Evolutionary conservation across 2,888 invertebrate species (phyloP), one percentile per base, ranked within the genome.

Genomic region (Philopedon plagiatum): DNA sequence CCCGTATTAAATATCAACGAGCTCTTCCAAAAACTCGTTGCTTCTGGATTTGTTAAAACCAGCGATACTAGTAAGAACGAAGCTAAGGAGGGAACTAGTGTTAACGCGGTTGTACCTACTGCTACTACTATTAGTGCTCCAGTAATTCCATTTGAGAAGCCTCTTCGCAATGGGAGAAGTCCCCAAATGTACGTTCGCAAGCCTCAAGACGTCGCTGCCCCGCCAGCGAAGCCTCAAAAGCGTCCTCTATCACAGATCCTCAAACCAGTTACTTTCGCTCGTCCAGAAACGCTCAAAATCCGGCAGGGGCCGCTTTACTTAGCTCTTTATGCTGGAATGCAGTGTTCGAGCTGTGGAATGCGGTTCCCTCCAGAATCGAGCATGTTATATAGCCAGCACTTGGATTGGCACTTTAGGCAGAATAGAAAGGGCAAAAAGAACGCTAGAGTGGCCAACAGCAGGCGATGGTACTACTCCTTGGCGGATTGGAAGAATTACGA

Each of bases 331-430:
- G 91, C 92, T 67, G 98, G 98, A 44, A 94, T 97, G 90, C 98
- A 98, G 83, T 99, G 99, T 87, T 94, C 95, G 76, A 95, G 96
- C 61, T 99, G 99, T 86, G 99, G 99, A 32, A 91, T 96, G 73
- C 90, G 98, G 51, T 98, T 99, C 86, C 93, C 95, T 11, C 93
- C 95, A 0, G 95, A 96, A 85, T 93, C 94, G 82, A 95, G 94
- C 7, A 93, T 93, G 77, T 91, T 94, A 75, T 99, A 98, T 86
- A 94, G 93, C 80, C 95, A 96, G 83, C 99, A 99, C 87, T 89
- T 99, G 72, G 99, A 99, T 87, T 99, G 99, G 98, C 99, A 99
- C 87, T 99, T 99, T 87, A 87, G 97, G 0, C 95, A 96, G 85
- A 99, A 99, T 87, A 87, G 96, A 1, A 89, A 93, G 64, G 96